These are phyloP conservation scores for Plodia interpunctella DNA, from an alignment of 1,140 invertebrate genomes.

Conservation along the genomic window DNA sequence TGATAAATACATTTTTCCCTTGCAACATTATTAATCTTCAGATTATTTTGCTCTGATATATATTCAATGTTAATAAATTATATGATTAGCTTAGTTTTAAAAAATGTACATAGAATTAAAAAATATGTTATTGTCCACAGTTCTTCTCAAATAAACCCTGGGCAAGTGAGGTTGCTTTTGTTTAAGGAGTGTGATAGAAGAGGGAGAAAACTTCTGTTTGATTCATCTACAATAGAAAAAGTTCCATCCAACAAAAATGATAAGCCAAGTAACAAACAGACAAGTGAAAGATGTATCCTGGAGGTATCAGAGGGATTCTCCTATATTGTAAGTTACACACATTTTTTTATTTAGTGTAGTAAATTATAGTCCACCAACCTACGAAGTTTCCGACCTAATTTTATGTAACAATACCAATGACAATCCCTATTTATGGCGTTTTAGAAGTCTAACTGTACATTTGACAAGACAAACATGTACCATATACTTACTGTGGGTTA, in stretches of 20 bases:
- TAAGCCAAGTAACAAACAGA: slow-evolving; percentile 38
- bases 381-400: too few species aligned
- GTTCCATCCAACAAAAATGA: slow-evolving; percentile 64
- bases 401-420: too few species aligned
- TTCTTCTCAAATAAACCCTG: slow-evolving; percentile 61
- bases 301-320: slow-evolving; percentile 53
- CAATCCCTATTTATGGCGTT: too few species aligned
- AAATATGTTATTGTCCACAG: slow-evolving; percentile 31
- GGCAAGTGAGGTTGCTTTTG: slow-evolving; percentile 87
- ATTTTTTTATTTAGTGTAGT: slow-evolving; percentile 7
- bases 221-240: slow-evolving; percentile 85
- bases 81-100: neutral
- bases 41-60: too few species aligned
- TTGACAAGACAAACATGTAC: too few species aligned
- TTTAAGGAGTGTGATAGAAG: slow-evolving; percentile 91
- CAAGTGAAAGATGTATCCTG: neutral
- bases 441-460: neutral
- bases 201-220: slow-evolving; percentile 89
- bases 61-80: too few species aligned
- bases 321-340: slow-evolving; percentile 68
- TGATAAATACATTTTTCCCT: too few species aligned
- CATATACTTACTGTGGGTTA: too few species aligned
- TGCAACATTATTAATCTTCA: too few species aligned
- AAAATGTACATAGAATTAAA: neutral
- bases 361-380: too few species aligned